Conservation (phyloP, 2,888 invertebrate genomes). For the Lasioglossum morio region DNA sequence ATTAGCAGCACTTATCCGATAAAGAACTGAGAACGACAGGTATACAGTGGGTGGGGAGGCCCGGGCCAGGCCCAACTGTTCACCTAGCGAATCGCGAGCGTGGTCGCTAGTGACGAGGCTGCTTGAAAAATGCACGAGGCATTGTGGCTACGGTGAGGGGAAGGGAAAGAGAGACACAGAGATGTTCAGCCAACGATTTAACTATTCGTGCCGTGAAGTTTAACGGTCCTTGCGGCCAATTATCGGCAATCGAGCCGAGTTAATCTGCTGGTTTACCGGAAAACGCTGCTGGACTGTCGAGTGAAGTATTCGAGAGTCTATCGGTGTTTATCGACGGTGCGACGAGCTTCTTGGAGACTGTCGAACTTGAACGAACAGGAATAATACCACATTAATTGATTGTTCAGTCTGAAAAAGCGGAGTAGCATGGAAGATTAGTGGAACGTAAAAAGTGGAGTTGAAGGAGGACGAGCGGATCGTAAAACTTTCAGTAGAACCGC, state of each 20-base stretch:
- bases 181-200: slow-evolving; percentile 14
- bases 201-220: slow-evolving; percentile 15
- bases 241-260: slow-evolving; percentile 2
- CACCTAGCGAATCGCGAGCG: slow-evolving; percentile 20
- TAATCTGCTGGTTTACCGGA: slow-evolving; percentile 9
- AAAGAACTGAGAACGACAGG: slow-evolving; percentile 46
- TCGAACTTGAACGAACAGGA: background rate
- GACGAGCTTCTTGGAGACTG: background rate
- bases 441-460: background rate
- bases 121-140: background rate
- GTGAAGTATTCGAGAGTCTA: background rate
- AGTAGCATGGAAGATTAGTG: background rate
- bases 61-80: slow-evolving; percentile 3
- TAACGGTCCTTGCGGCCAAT: background rate
- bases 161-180: too few relatives aligned
- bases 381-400: background rate
- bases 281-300: background rate
- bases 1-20: slow-evolving; percentile 67
- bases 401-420: background rate
- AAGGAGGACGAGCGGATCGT: background rate
- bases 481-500: background rate
- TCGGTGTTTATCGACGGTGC: background rate
- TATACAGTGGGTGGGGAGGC: slow-evolving; percentile 5
- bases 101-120: slow-evolving; percentile 19
- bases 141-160: background rate